These are phyloP conservation scores for Suillia variegata DNA, from an alignment of 2,888 invertebrate species.

Conservation along the genomic window DNA sequence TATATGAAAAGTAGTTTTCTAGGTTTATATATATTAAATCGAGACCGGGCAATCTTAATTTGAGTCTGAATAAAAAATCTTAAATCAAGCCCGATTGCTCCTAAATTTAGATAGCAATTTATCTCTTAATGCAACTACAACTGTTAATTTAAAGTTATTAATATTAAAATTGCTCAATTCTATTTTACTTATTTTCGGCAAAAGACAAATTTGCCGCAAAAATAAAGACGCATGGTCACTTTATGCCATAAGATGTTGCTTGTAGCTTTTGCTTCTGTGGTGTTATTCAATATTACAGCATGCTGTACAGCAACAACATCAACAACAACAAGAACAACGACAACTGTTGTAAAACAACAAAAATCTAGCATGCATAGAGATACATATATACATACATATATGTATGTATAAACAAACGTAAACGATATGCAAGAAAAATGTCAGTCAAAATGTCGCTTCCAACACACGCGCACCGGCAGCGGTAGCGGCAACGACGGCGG, in stretches of 20 bases:
- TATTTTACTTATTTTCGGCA: too few species aligned
- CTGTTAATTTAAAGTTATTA: too few species aligned
- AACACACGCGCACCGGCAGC: slow-evolving; percentile 56
- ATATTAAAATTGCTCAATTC: too few species aligned
- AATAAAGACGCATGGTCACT: too few species aligned
- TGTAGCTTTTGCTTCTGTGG: background rate
- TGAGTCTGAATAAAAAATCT: too few species aligned
- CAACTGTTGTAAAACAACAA: slow-evolving; percentile 14
- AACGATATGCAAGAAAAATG: slow-evolving; percentile 57
- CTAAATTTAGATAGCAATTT: too few species aligned
- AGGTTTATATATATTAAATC: too few species aligned
- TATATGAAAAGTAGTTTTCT: too few species aligned
- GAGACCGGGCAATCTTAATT: too few species aligned
- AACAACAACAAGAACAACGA: slow-evolving; percentile 9
- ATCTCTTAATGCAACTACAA: too few species aligned
- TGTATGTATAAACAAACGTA: slow-evolving; percentile 32
- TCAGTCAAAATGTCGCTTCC: slow-evolving; percentile 59
- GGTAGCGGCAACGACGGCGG: slow-evolving; percentile 22
- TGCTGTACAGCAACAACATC: slow-evolving; percentile 26
- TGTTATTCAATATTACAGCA: slow-evolving; percentile 23
- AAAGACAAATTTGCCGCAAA: too few species aligned
- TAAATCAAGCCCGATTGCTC: too few species aligned
- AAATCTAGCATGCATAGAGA: slow-evolving; percentile 43
- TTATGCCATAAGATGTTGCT: background rate
- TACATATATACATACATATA: background rate